These are phyloP conservation scores for Monochamus alternatus DNA, from an alignment of 2,888 invertebrate species.

Conservation along the genomic window DNA sequence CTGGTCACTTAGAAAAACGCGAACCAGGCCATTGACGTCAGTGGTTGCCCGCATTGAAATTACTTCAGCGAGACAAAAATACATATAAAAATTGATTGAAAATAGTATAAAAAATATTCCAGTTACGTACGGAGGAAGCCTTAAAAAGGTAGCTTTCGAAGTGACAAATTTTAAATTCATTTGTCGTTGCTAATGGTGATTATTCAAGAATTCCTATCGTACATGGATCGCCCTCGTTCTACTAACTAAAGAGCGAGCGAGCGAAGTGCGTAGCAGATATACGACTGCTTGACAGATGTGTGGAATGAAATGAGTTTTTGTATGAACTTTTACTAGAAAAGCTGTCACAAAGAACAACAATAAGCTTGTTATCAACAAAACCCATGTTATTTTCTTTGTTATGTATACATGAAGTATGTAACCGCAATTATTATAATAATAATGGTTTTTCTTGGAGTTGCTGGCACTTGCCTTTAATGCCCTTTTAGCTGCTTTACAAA, in stretches of 20 bases:
- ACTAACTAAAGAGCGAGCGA: not conserved
- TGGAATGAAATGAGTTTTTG: constrained; percentile 25
- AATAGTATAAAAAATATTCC: too few species aligned
- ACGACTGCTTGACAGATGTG: constrained; percentile 21
- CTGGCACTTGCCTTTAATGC: constrained; percentile 2
- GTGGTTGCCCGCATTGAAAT: too few species aligned
- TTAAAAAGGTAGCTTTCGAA: not conserved
- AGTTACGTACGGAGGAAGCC: too few species aligned
- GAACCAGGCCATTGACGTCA: too few species aligned
- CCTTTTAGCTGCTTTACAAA: constrained; percentile 22
- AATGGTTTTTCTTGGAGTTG: constrained; percentile 21
- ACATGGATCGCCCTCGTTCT: not conserved
- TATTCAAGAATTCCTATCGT: constrained; percentile 2
- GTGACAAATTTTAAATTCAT: not conserved
- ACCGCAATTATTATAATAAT: constrained; percentile 23
- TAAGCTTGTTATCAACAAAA: constrained; percentile 27
- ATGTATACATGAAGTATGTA: constrained; percentile 20
- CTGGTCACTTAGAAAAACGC: too few species aligned
- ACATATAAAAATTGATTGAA: too few species aligned
- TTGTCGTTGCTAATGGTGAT: not conserved
- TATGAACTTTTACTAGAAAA: constrained; percentile 10
- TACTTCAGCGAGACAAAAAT: too few species aligned
- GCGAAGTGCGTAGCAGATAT: constrained; percentile 23
- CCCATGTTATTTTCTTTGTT: constrained; percentile 23
- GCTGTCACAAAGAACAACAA: constrained; percentile 22